Base-by-base conservation (phyloP, 1,140 invertebrate species). In the Lasaia peninsularis region DNA sequence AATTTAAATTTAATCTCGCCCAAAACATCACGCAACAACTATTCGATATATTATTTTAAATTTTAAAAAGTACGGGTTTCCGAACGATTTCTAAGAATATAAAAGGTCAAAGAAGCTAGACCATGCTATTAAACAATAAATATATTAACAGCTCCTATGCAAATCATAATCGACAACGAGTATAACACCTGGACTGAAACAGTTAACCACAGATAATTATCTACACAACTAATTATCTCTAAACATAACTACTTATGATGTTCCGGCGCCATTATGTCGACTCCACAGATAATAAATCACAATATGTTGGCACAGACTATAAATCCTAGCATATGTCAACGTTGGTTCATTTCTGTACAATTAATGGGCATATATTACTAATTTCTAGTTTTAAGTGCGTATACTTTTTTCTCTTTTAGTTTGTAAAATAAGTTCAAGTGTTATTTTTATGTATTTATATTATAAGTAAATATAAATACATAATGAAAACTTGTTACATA, bases 341-440 rank as follows among this genome's bases (percentile, higher is more conserved):
- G 56, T 52, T 58, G 58, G 52, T 49, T 55, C 62, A 63, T 67
- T 64, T 67, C 52, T 62, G 59, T 64, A 58, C 62, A 64, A 63
- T 67, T 71, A 71, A 71, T 71, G 68, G 54, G 51, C 58, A 62
- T 64, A 67, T 59, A 68, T 51, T 56, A 65, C 60, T 60, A 60
- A 62, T 65, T 60, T 62, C 52, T 58, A 52, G 44, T 44, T 18
- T 44, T 44, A 44, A 44, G 16, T 44, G 40, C 40, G 16, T 44
- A 10, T 21, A 16, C 37, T 44, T 44, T 44, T 18, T 10, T 14
- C 9, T 44, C 18, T 44, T 44, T 44, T 44, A 28, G 24, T 3
- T 44, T 18, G 2, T 3, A 44, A 44, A 16, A 20, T 44, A 9
- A 8, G 37, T 44, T 20, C 8, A 8, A 44, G n/a, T 20, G 2